Percentiles rank a stretch among this genome's conserved stretches.
Conservation (phyloP, 2,113 vertebrate genomes). For the Peromyscus californicus region DNA sequence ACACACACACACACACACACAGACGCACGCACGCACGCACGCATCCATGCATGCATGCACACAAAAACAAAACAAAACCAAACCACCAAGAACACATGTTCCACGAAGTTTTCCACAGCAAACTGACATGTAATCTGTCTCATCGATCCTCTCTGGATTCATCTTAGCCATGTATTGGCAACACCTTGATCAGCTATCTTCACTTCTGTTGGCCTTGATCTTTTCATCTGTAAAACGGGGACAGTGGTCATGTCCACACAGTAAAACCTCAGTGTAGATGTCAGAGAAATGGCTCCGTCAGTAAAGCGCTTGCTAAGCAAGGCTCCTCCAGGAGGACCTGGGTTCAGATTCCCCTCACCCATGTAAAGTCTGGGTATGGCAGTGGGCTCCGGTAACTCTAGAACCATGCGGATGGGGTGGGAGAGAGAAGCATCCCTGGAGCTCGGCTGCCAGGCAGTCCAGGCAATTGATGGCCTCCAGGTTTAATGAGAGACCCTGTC, state of each 20-base stretch:
- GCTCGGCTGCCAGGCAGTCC: background rate
- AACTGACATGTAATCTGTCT: background rate
- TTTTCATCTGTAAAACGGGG: constrained; percentile 58
- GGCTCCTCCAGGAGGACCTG: background rate
- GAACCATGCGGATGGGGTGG: background rate
- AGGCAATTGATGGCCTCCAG: background rate
- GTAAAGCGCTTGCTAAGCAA: background rate
- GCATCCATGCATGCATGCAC: too few species aligned
- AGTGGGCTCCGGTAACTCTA: background rate
- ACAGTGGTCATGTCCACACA: background rate
- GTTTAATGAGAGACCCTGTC: background rate
- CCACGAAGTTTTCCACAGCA: background rate
- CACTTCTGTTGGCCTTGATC: background rate
- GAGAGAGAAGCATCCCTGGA: background rate
- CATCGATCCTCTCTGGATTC: background rate
- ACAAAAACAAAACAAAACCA: constrained; percentile 1
- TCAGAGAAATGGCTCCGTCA: background rate
- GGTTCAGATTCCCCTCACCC: background rate
- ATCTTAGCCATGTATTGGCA: background rate
- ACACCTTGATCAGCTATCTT: background rate
- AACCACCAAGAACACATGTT: background rate
- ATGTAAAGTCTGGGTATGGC: background rate
- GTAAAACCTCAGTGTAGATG: background rate
- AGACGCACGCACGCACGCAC: too few species aligned
- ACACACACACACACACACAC: too few species aligned